Evolutionary conservation across 2,797 vertebrate genomes (phyloP).

Genomic region (Ciconia nigra): DNA sequence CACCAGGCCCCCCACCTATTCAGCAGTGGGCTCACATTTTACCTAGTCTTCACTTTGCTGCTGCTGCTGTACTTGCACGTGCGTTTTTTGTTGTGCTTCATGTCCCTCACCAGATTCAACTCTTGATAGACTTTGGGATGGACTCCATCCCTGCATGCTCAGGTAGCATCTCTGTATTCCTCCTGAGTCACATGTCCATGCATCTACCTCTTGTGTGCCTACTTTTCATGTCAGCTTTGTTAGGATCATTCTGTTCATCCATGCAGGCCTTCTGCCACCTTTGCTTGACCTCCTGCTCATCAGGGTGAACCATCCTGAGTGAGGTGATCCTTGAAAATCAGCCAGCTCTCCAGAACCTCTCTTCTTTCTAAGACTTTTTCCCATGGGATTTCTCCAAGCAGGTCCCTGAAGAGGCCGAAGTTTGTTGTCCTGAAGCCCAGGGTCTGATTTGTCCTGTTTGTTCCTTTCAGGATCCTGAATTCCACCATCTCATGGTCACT

Average conservation of each 20-base stretch:
- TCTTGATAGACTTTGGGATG: background rate
- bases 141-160: rapidly evolving
- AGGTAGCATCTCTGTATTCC: background rate
- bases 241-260: background rate
- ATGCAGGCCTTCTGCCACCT: background rate
- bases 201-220: background rate
- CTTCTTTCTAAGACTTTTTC: background rate
- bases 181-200: background rate
- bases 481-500: background rate
- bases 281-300: background rate
- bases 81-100: background rate
- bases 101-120: background rate
- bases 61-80: background rate
- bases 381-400: background rate
- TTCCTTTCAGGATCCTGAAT: background rate
- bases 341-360: background rate
- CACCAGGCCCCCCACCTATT: background rate
- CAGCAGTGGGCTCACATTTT: background rate
- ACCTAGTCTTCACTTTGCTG: background rate
- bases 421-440: background rate
- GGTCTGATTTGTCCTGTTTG: background rate
- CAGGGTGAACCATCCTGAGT: background rate
- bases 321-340: background rate
- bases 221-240: background rate
- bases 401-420: background rate